Conservation (phyloP, 2,888 invertebrate genomes). For the Metopia argyrocephala region DNA sequence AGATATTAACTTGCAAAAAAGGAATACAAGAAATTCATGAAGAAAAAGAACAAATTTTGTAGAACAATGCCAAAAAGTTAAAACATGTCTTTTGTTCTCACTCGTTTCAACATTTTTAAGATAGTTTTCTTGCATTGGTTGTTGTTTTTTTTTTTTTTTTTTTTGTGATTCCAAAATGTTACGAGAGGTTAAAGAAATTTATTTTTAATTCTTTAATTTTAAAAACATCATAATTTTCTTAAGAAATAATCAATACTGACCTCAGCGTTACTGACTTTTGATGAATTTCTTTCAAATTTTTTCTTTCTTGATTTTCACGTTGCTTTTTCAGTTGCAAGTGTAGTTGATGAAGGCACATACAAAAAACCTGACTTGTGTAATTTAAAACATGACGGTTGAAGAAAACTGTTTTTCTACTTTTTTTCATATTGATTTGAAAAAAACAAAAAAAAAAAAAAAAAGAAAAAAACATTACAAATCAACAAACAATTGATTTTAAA, state of each 20-base stretch:
- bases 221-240: slow-evolving; percentile 45
- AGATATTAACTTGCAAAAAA: slow-evolving; percentile 29
- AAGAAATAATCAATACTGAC: slow-evolving; percentile 55
- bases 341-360: slow-evolving; percentile 18
- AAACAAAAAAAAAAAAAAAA: background rate
- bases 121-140: slow-evolving; percentile 49
- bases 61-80: slow-evolving; percentile 72
- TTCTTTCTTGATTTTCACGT: background rate
- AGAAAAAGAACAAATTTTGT: slow-evolving; percentile 61
- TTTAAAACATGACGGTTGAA: slow-evolving; percentile 10
- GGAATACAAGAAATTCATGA: slow-evolving; percentile 30
- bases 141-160: background rate
- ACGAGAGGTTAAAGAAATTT: slow-evolving; percentile 49
- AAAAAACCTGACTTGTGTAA: slow-evolving; percentile 31
- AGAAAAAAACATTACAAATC: too few relatives aligned
- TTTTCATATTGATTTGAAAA: background rate
- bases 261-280: slow-evolving; percentile 51
- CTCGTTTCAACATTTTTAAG: slow-evolving; percentile 64
- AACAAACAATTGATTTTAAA: too few relatives aligned
- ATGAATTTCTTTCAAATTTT: slow-evolving; percentile 45
- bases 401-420: too few relatives aligned
- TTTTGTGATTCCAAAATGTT: slow-evolving; percentile 9
- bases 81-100: slow-evolving; percentile 72
- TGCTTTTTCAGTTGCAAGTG: background rate
- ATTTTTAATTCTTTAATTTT: slow-evolving; percentile 47